These are phyloP conservation scores for Ceriagrion tenellum DNA, from an alignment of 2,888 invertebrate species.

Conservation along the genomic window DNA sequence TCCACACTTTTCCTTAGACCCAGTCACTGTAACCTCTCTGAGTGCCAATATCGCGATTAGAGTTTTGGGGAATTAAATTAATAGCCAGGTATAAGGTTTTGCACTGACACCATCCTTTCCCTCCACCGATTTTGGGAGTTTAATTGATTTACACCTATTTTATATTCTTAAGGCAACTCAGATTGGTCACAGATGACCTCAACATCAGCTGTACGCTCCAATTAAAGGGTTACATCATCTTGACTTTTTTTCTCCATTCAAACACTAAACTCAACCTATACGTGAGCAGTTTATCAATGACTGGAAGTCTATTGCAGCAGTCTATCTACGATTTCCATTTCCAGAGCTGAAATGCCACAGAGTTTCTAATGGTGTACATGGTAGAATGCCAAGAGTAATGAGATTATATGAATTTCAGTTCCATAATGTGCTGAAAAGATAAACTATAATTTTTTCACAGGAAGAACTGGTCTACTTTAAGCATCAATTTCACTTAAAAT, in stretches of 20 bases:
- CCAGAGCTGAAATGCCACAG: no score
- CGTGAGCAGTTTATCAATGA: not conserved
- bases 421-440: not conserved
- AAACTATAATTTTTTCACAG: not conserved
- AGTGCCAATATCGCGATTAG: no score
- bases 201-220: not conserved
- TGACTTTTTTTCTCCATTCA: not conserved
- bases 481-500: not conserved
- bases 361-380: not conserved
- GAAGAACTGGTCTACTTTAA: not conserved
- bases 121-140: no score
- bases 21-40: no score
- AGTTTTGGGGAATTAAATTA: no score
- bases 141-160: no score
- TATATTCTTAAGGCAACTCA: no score
- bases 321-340: not conserved
- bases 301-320: not conserved
- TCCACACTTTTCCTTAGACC: no score
- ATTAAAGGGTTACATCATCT: not conserved
- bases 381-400: no score
- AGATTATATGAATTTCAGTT: not conserved
- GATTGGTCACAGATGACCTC: no score
- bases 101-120: no score
- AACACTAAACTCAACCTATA: not conserved
- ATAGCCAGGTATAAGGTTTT: no score